These are phyloP conservation scores for Gonioctena quinquepunctata DNA, from an alignment of 1,140 invertebrate genomes.

Conservation along the genomic window DNA sequence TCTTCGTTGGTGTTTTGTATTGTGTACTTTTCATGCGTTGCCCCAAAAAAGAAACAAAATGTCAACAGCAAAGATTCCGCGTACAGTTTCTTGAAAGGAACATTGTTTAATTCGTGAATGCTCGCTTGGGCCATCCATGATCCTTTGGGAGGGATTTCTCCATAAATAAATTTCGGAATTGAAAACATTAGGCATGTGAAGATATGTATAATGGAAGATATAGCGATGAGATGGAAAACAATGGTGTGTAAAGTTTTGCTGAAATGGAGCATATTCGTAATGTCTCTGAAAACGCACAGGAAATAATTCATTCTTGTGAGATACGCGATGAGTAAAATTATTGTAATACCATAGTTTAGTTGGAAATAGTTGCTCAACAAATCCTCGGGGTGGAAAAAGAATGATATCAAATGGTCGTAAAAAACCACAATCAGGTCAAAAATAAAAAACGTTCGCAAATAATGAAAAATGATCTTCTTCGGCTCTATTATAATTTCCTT, in stretches of 20 bases:
- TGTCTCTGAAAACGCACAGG: not conserved
- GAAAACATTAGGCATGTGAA: conserved; percentile 19
- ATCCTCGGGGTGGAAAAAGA: not conserved
- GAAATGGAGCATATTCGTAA: not conserved
- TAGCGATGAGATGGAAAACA: conserved; percentile 9
- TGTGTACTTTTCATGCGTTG: not conserved
- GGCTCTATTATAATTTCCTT: conserved; percentile 27
- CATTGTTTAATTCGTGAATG: not conserved
- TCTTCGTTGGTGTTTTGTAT: not conserved
- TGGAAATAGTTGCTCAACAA: not conserved
- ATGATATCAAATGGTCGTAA: not conserved
- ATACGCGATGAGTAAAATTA: not conserved
- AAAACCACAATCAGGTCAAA: conserved; percentile 17
- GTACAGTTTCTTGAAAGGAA: not conserved
- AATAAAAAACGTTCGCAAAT: conserved; percentile 23
- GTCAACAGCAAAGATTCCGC: conserved; percentile 16
- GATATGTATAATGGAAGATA: conserved; percentile 6
- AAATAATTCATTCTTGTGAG: not conserved
- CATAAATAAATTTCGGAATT: conserved; percentile 8
- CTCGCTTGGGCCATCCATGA: conserved; percentile 19
- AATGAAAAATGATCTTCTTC: conserved; percentile 14
- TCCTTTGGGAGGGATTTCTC: not conserved
- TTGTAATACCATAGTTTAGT: not conserved
- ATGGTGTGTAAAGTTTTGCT: conserved; percentile 7
- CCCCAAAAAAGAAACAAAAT: conserved; percentile 23